Percentiles rank a stretch among this genome's conserved stretches.
Evolutionary conservation across 1,140 invertebrate species (phyloP).

Genomic region (Phymorhynchus buccinoides): DNA sequence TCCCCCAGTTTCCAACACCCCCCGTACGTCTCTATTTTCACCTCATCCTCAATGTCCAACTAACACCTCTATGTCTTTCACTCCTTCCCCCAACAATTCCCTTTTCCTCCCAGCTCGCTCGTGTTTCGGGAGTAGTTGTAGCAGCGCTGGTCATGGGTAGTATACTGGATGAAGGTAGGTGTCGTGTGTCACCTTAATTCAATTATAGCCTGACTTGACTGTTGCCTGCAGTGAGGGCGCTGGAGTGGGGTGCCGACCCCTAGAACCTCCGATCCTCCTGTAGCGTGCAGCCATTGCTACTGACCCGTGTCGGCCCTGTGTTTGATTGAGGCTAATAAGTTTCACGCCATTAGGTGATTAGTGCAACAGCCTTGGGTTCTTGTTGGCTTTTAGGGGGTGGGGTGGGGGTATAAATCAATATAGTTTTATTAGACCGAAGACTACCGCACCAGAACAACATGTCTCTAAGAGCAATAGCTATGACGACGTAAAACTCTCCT

Average conservation of each 20-base stretch:
- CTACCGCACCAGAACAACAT: too few species aligned
- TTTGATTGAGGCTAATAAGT: neutral
- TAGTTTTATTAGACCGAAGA: too few species aligned
- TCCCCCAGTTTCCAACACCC: too few species aligned
- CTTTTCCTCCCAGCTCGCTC: neutral
- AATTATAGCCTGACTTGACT: conserved; percentile 35
- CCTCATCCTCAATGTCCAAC: too few species aligned
- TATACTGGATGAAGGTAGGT: neutral
- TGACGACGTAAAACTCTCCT: too few species aligned
- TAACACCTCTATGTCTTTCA: too few species aligned
- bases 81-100: neutral
- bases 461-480: too few species aligned
- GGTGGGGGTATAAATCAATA: too few species aligned
- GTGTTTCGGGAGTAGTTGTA: neutral
- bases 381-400: too few species aligned
- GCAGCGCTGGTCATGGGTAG: neutral
- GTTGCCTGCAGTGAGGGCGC: neutral
- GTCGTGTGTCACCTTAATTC: conserved; percentile 37
- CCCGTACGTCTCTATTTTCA: too few species aligned
- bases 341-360: neutral
- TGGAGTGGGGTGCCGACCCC: neutral
- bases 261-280: neutral
- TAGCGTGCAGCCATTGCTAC: neutral
- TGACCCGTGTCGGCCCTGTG: neutral
- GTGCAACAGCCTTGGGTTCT: neutral